Base-by-base conservation (phyloP, 1,140 invertebrate genomes). In the Lordiphosa mommai region DNA sequence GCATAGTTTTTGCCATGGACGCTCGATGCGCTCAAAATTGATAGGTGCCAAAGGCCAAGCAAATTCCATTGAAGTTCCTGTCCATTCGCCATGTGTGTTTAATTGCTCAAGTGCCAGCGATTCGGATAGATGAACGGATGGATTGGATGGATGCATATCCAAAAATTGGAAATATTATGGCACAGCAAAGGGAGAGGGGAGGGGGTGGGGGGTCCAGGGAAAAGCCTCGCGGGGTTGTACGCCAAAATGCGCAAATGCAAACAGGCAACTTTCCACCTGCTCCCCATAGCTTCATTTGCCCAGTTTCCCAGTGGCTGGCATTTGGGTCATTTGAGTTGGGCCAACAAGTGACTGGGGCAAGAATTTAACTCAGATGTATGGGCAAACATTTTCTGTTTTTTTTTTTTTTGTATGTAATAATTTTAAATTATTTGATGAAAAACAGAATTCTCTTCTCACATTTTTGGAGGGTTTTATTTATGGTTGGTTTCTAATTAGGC, bases 31-130 rank as follows among this genome's bases (percentile, higher is more conserved):
- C 60, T 14, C 12, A 67, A 60, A 53, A 53, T 55, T 58, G 58
- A 63, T 47, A 68, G 44, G 47, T 52, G 63, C 36, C 52, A 44
- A 37, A 38, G 33, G 37, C 3, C 16, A 41, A 55, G 36, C 29
- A 40, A 61, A 36, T 44, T 56, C 41, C 27, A 61, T 50, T 44
- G 67, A 17, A 27, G 7, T 33, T 27, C 4, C 29, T 9, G 2
- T 13, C 3, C 7, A 7, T 5, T 33, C n/a, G 5, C 29, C 20
- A 16, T 38, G 17, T 20, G 38, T 40, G 10, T 41, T 67, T 72
- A 56, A 66, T 72, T 72, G 69, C 50, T 66, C 61, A 68, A 73
- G 57, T 63, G 63, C 37, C 46, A 13, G 46, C 1, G 30, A 36
- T 40, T 38, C 13, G 50, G 49, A n/a, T 12, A 53, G 57, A 59